These are phyloP conservation scores for Ctenosaura bakeri DNA, from an alignment of 2,797 vertebrate species.

Conservation along the genomic window DNA sequence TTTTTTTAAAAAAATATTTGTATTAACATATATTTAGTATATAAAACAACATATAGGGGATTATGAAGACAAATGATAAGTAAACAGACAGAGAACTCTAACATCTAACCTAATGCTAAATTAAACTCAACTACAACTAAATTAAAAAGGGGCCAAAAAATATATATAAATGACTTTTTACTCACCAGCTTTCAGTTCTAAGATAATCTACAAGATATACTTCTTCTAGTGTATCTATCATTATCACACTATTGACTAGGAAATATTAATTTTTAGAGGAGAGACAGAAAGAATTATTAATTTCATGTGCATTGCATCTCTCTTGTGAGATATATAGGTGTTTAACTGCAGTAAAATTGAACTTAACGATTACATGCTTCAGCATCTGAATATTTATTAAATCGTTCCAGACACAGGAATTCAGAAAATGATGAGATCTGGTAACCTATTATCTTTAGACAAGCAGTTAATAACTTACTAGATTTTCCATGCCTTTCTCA, in stretches of 20 bases:
- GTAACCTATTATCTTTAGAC: neutral
- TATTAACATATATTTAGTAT: no score
- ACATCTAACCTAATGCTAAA: no score
- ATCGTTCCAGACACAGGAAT: neutral
- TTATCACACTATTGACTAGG: no score
- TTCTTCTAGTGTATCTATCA: no score
- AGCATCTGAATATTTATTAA: neutral
- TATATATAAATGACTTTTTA: no score
- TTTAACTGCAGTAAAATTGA: neutral
- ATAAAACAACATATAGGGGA: no score
- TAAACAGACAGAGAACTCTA: no score
- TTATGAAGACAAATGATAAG: no score
- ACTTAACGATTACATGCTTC: neutral
- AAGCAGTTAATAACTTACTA: neutral
- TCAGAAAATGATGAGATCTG: neutral
- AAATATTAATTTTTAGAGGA: neutral
- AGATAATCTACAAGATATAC: no score
- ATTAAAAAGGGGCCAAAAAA: no score
- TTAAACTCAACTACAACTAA: no score
- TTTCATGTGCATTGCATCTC: neutral
- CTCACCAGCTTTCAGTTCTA: no score
- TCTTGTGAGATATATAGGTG: neutral
- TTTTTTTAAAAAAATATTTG: neutral
- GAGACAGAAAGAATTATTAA: neutral
- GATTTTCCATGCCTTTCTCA: neutral